A percentile compares a stretch with the other conserved stretches of the same genome.
phyloP scores from a whole-genome alignment of 64 coral and sea anemone species.

The Porites lutea region DNA sequence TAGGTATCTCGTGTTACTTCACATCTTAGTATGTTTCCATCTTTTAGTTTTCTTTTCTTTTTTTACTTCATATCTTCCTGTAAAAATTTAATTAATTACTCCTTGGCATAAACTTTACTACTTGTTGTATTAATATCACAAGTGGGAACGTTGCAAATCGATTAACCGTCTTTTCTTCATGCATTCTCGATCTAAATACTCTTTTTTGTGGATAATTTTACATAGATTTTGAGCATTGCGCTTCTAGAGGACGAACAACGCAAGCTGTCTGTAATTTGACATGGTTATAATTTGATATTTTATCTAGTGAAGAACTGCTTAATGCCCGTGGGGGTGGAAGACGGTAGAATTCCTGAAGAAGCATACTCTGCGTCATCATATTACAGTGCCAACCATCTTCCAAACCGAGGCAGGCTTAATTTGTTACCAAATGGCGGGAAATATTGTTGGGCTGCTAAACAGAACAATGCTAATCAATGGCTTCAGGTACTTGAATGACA shows the following conservation, averaged over 20 bases:
- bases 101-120: no score
- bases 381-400: neutral
- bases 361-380: neutral
- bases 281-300: neutral
- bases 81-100: no score
- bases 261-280: neutral
- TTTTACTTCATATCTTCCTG: no score
- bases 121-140: no score
- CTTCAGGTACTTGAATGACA: neutral
- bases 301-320: neutral
- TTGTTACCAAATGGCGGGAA: conserved; percentile 19
- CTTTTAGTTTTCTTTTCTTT: no score
- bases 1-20: neutral
- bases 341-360: conserved; percentile 29
- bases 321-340: conserved; percentile 8
- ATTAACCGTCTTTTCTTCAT: no score
- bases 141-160: no score
- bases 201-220: no score
- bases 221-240: no score
- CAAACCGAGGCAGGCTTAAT: conserved; percentile 8
- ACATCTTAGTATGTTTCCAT: no score
- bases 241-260: no score
- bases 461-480: conserved; percentile 22
- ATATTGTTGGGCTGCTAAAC: conserved; percentile 6
- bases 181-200: no score